phyloP scores from a whole-genome alignment of 2,888 invertebrate species.

The Lypha dubia region DNA sequence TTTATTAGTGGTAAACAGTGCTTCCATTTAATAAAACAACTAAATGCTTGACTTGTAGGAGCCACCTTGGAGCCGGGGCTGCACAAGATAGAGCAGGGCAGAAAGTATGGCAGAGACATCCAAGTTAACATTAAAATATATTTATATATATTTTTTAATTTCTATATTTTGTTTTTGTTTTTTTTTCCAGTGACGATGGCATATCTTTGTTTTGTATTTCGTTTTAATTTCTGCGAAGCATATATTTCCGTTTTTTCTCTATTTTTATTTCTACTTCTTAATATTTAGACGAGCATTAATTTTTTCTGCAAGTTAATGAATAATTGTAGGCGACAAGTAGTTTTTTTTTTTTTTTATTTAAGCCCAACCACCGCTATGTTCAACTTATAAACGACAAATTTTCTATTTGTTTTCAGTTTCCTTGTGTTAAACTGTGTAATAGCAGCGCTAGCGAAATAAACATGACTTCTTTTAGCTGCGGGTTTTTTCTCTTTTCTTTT shows the following conservation, averaged over 20 bases:
- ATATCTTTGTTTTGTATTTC: conserved; percentile 70
- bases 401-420: conserved; percentile 81
- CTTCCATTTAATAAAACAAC: conserved; percentile 68
- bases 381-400: conserved; percentile 74
- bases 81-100: background rate
- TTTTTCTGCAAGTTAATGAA: conserved; percentile 70
- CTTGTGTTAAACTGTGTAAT: conserved; percentile 73
- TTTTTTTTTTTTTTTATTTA: conserved; percentile 36
- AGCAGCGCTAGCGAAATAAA: conserved; percentile 66
- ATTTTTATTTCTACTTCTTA: conserved; percentile 1
- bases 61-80: conserved; percentile 40
- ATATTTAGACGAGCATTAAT: conserved; percentile 26
- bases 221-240: conserved; percentile 67
- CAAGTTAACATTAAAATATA: conserved; percentile 65
- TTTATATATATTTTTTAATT: conserved; percentile 74
- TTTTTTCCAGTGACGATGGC: conserved; percentile 77
- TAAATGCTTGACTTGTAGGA: conserved; percentile 69
- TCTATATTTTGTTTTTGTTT: conserved; percentile 76
- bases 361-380: conserved; percentile 31
- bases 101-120: conserved; percentile 49
- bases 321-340: conserved; percentile 72
- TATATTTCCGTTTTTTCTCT: conserved; percentile 66
- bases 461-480: conserved; percentile 70
- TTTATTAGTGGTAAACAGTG: conserved; percentile 80
- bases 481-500: conserved; percentile 56